Evolutionary conservation across 2,888 invertebrate species (phyloP).

Genomic region (Vanessa cardui): DNA sequence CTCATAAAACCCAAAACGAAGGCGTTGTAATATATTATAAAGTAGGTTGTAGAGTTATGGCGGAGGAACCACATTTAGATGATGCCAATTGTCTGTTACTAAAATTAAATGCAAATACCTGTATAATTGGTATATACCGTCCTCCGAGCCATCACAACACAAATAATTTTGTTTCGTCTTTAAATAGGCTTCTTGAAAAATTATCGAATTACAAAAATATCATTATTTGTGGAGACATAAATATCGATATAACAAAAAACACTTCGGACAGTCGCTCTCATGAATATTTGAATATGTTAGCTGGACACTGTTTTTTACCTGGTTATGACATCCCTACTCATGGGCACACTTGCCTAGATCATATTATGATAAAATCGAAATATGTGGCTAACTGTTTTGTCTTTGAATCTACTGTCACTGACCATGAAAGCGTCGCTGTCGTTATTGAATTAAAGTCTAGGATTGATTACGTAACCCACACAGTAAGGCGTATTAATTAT

Average conservation of each 20-base stretch:
- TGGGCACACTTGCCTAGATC: neutral
- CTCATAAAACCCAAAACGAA: constrained; percentile 40
- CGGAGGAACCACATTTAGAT: constrained; percentile 31
- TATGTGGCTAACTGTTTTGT: neutral
- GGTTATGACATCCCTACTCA: constrained; percentile 10
- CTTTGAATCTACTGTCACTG: neutral
- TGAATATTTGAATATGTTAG: constrained; percentile 38
- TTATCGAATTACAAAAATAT: constrained; percentile 34
- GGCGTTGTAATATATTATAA: constrained; percentile 42
- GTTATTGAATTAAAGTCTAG: no score
- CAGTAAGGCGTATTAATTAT: no score
- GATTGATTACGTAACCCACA: no score
- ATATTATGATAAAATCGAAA: neutral
- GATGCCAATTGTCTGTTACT: constrained; percentile 24
- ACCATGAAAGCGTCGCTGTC: neutral
- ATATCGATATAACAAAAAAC: constrained; percentile 30
- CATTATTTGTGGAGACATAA: constrained; percentile 41
- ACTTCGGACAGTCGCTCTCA: constrained; percentile 16
- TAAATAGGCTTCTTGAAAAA: constrained; percentile 20
- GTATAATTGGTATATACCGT: constrained; percentile 33
- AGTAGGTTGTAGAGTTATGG: constrained; percentile 13
- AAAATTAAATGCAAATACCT: constrained; percentile 24
- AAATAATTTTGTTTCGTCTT: constrained; percentile 21
- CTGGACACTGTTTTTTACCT: constrained; percentile 38
- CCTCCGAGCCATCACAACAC: constrained; percentile 26